A percentile compares a stretch with the other conserved stretches of the same genome.
These are phyloP conservation scores for Leptonema lineaticorne DNA, from an alignment of 1,140 invertebrate genomes.

Conservation along the genomic window DNA sequence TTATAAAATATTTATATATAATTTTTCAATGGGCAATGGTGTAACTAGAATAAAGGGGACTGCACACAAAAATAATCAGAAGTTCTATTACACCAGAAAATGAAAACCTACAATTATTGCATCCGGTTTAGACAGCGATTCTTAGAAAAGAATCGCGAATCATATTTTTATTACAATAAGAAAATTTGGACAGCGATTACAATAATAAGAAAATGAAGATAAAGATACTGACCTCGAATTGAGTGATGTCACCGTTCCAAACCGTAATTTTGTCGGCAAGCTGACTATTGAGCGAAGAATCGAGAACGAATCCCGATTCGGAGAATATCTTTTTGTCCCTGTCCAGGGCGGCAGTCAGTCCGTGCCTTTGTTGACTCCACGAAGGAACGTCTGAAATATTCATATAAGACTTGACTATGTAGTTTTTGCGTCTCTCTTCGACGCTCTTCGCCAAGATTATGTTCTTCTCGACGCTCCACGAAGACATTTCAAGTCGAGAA, in stretches of 20 bases:
- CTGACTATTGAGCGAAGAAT: constrained; percentile 49
- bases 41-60: too few relatives aligned
- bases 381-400: constrained; percentile 58
- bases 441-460: constrained; percentile 57
- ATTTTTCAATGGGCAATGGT: too few relatives aligned
- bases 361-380: constrained; percentile 59
- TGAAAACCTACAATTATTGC: too few relatives aligned
- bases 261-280: constrained; percentile 67
- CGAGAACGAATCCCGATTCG: constrained; percentile 50
- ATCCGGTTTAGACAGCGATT: too few relatives aligned
- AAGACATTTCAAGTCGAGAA: constrained; percentile 41
- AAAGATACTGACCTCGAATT: constrained; percentile 61
- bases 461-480: constrained; percentile 51
- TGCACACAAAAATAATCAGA: too few relatives aligned
- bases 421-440: constrained; percentile 59
- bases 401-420: constrained; percentile 51
- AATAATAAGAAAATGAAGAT: too few relatives aligned
- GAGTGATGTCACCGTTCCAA: constrained; percentile 83
- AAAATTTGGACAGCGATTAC: too few relatives aligned
- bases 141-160: too few relatives aligned
- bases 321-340: constrained; percentile 45
- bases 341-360: constrained; percentile 45
- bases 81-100: too few relatives aligned
- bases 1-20: too few relatives aligned
- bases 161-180: too few relatives aligned